phyloP scores from a whole-genome alignment of 30 jellyfish, hydroid and myxozoan species.

The Haliclystus octoradiatus region DNA sequence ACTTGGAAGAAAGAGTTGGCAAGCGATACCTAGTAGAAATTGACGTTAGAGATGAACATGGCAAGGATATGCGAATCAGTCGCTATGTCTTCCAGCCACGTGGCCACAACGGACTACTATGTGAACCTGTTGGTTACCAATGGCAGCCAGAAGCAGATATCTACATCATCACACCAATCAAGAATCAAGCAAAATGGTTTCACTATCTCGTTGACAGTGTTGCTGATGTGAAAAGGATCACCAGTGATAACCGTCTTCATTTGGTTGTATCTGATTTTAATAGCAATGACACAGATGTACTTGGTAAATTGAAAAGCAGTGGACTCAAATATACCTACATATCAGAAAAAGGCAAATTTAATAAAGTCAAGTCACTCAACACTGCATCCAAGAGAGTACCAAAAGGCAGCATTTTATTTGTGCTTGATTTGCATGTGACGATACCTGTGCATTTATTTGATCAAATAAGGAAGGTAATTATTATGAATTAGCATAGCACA shows the following conservation, averaged over 20 bases:
- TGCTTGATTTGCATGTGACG: slow-evolving; percentile 68
- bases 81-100: slow-evolving; percentile 46
- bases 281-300: slow-evolving; percentile 57
- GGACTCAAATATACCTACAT: slow-evolving; percentile 41
- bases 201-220: slow-evolving; percentile 33
- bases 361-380: slow-evolving; percentile 58
- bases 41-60: slow-evolving; percentile 24
- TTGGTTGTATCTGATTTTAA: slow-evolving; percentile 47
- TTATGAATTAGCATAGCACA: no score
- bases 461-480: slow-evolving; percentile 65
- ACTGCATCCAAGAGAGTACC: slow-evolving; percentile 40
- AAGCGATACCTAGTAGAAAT: slow-evolving; percentile 86
- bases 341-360: slow-evolving; percentile 50
- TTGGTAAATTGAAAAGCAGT: slow-evolving; percentile 24
- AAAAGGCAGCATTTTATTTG: slow-evolving; percentile 44
- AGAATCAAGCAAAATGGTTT: slow-evolving; percentile 81
- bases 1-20: slow-evolving; percentile 38
- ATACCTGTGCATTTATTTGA: slow-evolving; percentile 73
- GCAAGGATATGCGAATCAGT: slow-evolving; percentile 52
- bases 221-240: slow-evolving; percentile 29
- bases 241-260: slow-evolving; percentile 56
- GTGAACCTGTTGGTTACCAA: slow-evolving; percentile 51
- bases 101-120: slow-evolving; percentile 14
- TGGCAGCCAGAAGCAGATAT: slow-evolving; percentile 42
- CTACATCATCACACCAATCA: slow-evolving; percentile 58